Base-by-base conservation (phyloP, 2,113 vertebrate genomes). In the Polyodon spathula region DNA sequence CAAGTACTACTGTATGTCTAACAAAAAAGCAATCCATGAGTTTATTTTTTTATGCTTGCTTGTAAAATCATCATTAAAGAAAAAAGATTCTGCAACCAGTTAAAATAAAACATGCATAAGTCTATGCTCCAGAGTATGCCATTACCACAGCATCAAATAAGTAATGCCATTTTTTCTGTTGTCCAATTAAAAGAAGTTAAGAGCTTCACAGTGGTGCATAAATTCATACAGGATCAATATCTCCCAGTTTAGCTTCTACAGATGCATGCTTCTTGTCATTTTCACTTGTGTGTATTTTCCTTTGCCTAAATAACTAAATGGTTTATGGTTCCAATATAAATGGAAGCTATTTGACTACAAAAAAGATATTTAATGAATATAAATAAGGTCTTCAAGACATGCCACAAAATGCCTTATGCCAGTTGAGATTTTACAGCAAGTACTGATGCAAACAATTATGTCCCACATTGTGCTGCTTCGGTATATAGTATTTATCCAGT, bases 161-260 rank as follows among this genome's bases (percentile, higher is more conserved):
- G 59, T 66, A 71, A 71, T 66, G 14, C 12, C 67, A 69, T 72
- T 66, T 67, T 73, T 15, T 71, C 54, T 68, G 6, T 60, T 56
- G 56, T 58, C 68, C 63, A 71, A 69, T 66, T 69, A 63, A 66
- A 71, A 70, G 66, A 66, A 63, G 61, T 68, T 63, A 59, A 55
- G 51, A 63, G 59, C 62, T 68, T 27, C 54, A 56, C 57, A 66
- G 64, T 39, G 59, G 65, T 60, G 65, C 63, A 66, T 70, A 55
- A 48, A 70, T 73, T 71, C 67, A 71, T 68, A 68, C 71, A 54
- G 53, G 41, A 70, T 70, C 63, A n/a, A 66, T 70, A 68, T 70
- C 61, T 73, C 63, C 42, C 52, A 41, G 52, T 63, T 52, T 58
- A 56, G 40, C 12, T 51, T 42, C 56, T 62, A 60, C 66, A 66